Evolutionary conservation across 2,113 vertebrate genomes (phyloP).

Genomic region (Hemiscyllium ocellatum): DNA sequence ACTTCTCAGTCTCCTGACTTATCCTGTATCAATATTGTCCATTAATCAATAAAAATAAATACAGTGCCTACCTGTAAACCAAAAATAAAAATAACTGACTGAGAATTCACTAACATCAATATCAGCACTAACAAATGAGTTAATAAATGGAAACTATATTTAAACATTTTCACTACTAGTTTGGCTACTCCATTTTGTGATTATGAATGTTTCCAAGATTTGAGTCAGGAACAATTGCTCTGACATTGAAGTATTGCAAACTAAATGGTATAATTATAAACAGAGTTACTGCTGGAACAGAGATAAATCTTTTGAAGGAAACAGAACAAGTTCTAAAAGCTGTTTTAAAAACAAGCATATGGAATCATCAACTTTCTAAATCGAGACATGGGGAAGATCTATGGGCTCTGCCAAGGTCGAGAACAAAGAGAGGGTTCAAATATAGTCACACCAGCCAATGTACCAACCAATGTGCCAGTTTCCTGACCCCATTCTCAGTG

Average conservation of each 20-base stretch:
- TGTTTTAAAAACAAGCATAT: not conserved
- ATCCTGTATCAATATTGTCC: not conserved
- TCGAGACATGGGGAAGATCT: not conserved
- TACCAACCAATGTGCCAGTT: no score
- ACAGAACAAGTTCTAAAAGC: not conserved
- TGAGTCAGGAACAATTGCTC: not conserved
- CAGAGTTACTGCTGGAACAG: not conserved
- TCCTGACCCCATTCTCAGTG: no score
- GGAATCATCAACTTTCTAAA: not conserved
- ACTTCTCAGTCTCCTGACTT: not conserved
- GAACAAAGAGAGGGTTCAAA: no score
- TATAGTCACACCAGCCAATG: not conserved
- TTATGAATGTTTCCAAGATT: not conserved
- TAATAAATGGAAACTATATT: not conserved
- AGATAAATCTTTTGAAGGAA: not conserved
- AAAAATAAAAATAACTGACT: not conserved
- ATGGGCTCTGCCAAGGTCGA: no score
- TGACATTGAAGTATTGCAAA: not conserved
- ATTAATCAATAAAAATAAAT: not conserved
- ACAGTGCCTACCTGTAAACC: not conserved
- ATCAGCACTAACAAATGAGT: not conserved
- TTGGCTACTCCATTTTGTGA: not conserved
- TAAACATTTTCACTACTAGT: not conserved
- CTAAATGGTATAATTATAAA: not conserved
- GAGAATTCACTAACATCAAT: not conserved